Evolutionary conservation across 2,797 vertebrate genomes (phyloP), one percentile per base, ranked within the genome.

Genomic region (Cyclopterus lumpus): DNA sequence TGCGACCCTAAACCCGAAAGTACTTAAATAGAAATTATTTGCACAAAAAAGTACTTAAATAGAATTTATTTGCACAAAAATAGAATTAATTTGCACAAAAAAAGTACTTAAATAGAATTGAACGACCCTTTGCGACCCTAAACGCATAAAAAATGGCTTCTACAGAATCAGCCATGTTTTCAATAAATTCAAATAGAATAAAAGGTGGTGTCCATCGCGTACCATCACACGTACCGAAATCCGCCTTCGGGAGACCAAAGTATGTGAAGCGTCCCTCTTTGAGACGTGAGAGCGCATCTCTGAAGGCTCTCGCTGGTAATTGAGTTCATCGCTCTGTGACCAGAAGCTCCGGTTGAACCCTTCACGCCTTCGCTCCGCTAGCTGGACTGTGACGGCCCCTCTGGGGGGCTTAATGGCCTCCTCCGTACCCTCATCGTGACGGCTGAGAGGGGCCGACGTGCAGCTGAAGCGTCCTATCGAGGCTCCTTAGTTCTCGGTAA

Each of bases 381-480:
- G 30, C 30, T 30, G 30, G 28, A n/a, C n/a, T n/a, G n/a, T n/a
- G n/a, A n/a, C n/a, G n/a, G 38, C 3, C 32, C 34, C 40, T 2
- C 40, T 42, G 40, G 12, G 12, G 38, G 77, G 66, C 15, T 63
- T 77, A 82, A 79, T 87, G 73, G 86, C 58, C 65, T 22, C 34
- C 48, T 71, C 34, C n/a, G n/a, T 60, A 70, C 74, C 69, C 44
- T 81, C 75, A 51, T 48, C 42, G 64, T 79, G 71, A 85, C 85
- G 62, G 54, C 18, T 79, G 71, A 89, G 60, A 81, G 36, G 18
- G 66, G 60, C 62, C 81, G 85, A 85, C 81, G 86, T 86, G 36
- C 74, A 79, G 69, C 77, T 88, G 80, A 79, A 85, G n/a, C n/a
- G n/a, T n/a, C n/a, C n/a, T n/a, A n/a, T n/a, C n/a, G 83, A 85